These are phyloP conservation scores for Rachycentron canadum DNA, from an alignment of 2,797 vertebrate genomes.

Conservation along the genomic window DNA sequence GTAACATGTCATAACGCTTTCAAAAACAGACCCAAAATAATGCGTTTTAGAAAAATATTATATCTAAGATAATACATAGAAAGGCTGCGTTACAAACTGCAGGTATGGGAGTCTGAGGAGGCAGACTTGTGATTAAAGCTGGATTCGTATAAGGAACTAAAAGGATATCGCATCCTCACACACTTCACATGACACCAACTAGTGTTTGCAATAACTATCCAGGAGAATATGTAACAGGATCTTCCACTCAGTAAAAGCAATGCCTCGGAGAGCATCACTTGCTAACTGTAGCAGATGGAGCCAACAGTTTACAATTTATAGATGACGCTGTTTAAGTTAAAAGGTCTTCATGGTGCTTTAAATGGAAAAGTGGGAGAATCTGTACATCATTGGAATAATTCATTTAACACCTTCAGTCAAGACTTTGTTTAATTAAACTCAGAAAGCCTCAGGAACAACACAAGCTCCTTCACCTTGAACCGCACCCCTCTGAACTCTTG, in stretches of 20 bases:
- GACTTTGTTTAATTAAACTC: constrained; percentile 23
- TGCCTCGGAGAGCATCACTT: constrained; percentile 1
- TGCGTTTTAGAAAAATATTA: background rate
- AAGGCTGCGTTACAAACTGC: background rate
- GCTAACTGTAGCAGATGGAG: background rate
- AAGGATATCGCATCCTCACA: background rate
- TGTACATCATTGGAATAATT: constrained; percentile 4
- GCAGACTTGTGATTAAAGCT: background rate
- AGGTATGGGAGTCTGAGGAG: background rate
- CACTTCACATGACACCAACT: too few species aligned
- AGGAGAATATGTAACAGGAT: constrained; percentile 4
- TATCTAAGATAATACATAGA: background rate
- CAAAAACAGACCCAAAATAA: background rate
- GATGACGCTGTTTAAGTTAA: constrained; percentile 27
- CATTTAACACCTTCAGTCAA: constrained; percentile 17
- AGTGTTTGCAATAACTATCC: background rate
- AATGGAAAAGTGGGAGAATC: background rate
- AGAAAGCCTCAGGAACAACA: background rate
- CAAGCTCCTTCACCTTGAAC: background rate
- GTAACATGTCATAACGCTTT: background rate
- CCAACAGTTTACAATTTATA: constrained; percentile 19
- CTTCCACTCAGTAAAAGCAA: background rate
- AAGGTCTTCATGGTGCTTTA: constrained; percentile 7
- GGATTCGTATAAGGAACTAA: background rate
- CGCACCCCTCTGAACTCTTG: background rate